Percentiles rank a stretch among this genome's conserved stretches.
Evolutionary conservation across 2,888 invertebrate genomes (phyloP).

Genomic region (Athalia rosae): DNA sequence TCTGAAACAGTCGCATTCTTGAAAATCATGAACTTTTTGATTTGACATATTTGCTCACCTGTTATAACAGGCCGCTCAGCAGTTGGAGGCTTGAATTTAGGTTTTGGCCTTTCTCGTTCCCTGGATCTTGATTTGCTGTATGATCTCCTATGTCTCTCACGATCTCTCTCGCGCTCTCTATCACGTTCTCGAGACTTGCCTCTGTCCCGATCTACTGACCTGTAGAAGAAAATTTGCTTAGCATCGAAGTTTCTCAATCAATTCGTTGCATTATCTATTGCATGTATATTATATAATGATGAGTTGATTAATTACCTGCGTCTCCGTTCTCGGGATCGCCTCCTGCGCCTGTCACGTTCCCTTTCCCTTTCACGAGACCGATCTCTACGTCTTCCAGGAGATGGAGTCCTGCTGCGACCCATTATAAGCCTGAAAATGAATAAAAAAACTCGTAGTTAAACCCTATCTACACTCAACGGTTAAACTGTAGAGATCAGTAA

Average conservation of each 20-base stretch:
- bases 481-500: not conserved
- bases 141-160: constrained; percentile 75
- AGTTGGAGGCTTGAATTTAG: constrained; percentile 67
- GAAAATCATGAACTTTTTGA: not conserved
- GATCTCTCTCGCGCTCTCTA: constrained; percentile 72
- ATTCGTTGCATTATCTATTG: not conserved
- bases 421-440: constrained; percentile 64
- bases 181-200: constrained; percentile 72
- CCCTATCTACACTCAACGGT: not conserved
- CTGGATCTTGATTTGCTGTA: constrained; percentile 73
- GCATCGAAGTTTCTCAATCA: not conserved
- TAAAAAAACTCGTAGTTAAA: not conserved
- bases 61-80: constrained; percentile 71
- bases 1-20: constrained; percentile 77
- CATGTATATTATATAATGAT: constrained; percentile 9
- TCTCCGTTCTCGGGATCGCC: constrained; percentile 71
- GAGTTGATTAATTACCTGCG: constrained; percentile 61
- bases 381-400: constrained; percentile 75
- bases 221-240: constrained; percentile 47
- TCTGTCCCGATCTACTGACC: constrained; percentile 66
- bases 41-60: constrained; percentile 57
- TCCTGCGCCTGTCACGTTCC: constrained; percentile 74
- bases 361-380: constrained; percentile 74
- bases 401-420: constrained; percentile 77
- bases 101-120: constrained; percentile 72